Conservation (phyloP, 2,888 invertebrate species). For the Drosophila merina region DNA sequence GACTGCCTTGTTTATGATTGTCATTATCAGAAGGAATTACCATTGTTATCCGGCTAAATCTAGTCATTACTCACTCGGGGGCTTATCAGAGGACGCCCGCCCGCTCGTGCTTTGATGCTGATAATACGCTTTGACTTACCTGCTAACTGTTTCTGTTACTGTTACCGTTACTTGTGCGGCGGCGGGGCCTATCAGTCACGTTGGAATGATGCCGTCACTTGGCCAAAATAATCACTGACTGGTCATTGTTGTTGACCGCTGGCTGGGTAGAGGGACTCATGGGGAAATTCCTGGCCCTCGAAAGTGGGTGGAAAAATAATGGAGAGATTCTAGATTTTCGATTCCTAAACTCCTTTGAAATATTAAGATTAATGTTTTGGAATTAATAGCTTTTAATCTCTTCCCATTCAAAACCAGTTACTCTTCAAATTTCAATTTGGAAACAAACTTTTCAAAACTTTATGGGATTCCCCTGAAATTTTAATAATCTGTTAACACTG, state of each 20-base stretch:
- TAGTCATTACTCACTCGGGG: constrained; percentile 64
- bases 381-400: constrained; percentile 12
- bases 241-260: constrained; percentile 36
- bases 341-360: too few species aligned
- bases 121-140: constrained; percentile 37
- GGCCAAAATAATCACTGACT: constrained; percentile 50
- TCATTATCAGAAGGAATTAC: constrained; percentile 73
- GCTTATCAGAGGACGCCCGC: constrained; percentile 25
- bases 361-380: constrained; percentile 4
- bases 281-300: neutral
- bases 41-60: constrained; percentile 71
- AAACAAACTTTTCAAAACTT: neutral
- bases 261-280: constrained; percentile 3
- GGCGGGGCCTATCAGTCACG: constrained; percentile 30
- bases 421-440: constrained; percentile 17
- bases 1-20: constrained; percentile 57
- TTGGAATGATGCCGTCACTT: constrained; percentile 49
- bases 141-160: constrained; percentile 4
- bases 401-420: constrained; percentile 7
- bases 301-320: neutral
- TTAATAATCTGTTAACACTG: constrained; percentile 18
- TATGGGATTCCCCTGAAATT: constrained; percentile 25
- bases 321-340: too few species aligned
- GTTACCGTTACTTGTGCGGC: neutral
- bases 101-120: constrained; percentile 45